phyloP scores from a whole-genome alignment of 2,797 vertebrate species.

The Sebastolobus altivelis region DNA sequence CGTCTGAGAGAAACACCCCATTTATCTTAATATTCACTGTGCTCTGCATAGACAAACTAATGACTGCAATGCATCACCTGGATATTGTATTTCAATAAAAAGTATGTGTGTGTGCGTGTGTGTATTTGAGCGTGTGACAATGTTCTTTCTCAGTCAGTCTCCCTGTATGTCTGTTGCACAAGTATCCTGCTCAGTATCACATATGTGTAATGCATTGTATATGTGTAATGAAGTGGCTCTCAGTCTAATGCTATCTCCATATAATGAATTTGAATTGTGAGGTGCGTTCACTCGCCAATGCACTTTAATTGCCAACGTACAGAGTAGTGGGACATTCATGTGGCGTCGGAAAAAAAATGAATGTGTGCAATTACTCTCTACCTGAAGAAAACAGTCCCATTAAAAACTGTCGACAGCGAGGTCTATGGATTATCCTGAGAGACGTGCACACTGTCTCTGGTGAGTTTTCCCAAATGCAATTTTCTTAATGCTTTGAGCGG shows the following conservation, averaged over 20 bases:
- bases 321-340: background rate
- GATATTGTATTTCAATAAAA: conserved; percentile 75
- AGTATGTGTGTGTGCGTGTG: background rate
- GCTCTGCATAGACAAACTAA: conserved; percentile 87
- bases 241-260: background rate
- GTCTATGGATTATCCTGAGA: background rate
- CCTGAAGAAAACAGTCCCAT: background rate
- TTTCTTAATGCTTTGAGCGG: background rate
- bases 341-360: background rate
- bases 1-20: conserved; percentile 78
- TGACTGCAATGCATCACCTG: conserved; percentile 89
- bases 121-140: conserved; percentile 11
- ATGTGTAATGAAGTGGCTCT: conserved; percentile 44
- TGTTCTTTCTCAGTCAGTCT: conserved; percentile 10
- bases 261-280: conserved; percentile 36
- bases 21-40: conserved; percentile 81
- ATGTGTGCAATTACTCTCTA: background rate
- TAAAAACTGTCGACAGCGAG: background rate
- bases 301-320: background rate
- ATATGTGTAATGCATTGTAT: conserved; percentile 26
- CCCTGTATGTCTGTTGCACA: conserved; percentile 4
- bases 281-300: conserved; percentile 2
- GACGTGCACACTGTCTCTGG: background rate
- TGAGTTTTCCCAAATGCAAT: background rate
- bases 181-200: conserved; percentile 1